Base-by-base conservation (phyloP, 2,888 invertebrate genomes). In the Polia nebulosa region DNA sequence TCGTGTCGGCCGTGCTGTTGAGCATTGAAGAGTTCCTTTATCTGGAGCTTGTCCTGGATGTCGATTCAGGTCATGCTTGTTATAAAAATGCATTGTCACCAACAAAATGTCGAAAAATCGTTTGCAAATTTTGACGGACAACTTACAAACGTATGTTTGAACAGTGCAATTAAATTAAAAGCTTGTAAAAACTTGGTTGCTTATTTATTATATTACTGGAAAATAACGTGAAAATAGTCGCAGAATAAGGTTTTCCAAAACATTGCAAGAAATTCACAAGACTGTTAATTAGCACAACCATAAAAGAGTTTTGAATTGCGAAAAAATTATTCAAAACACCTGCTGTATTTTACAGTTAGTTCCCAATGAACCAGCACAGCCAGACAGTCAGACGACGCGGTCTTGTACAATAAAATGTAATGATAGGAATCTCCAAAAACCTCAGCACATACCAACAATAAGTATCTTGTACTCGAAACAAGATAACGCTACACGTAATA, bases 401-500 rank as follows among this genome's bases (percentile, higher is more conserved):
- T 25, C 15, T 49, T 41, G 25, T 22, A 34, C 27, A 66, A 51
- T 44, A 49, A 58, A 60, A 67, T 39, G n/a, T 41, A 29, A 20
- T 7, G 75, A 72, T 75, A 53, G 2, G 9, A 15, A 72, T 76
- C 75, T 61, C 25, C 15, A 20, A 73, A 65, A 51, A 45, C 17
- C 49, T 25, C 49, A 51, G 39, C 39, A 60, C 36, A 51, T 70
- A 41, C 39, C 32, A 20, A 44, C 47, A 61, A 36, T 58, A 53
- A 66, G 32, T 66, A 72, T 39, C 58, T 72, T 72, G 72, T 56
- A 51, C 55, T 34, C 34, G 17, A 20, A 51, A 63, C 32, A 49
- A 58, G 63, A 51, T 55, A 77, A 63, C 53, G 27, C 32, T 53
- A 49, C 52, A 55, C 15, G 60, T 51, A 55, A 53, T 77, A 78